Conservation (phyloP, 92 coral and sea anemone species). For the Anthopleura xanthogrammica region DNA sequence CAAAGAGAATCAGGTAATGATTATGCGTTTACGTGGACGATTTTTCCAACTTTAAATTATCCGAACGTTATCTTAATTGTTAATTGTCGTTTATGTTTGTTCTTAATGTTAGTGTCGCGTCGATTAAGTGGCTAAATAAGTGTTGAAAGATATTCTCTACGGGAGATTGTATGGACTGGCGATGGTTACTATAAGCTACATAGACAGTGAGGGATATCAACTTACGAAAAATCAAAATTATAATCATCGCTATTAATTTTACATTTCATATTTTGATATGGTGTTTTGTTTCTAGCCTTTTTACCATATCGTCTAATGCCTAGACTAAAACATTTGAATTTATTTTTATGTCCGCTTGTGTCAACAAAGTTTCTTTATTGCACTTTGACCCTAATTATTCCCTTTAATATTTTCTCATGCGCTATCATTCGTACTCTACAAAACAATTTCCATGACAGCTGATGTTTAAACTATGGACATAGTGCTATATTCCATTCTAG, state of each 20-base stretch:
- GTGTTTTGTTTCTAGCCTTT: background rate
- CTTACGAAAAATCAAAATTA: too few species aligned
- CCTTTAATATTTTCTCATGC: background rate
- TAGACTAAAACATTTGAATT: background rate
- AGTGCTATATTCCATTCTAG: too few species aligned
- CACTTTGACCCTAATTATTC: background rate
- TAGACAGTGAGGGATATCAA: too few species aligned
- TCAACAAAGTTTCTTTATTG: background rate
- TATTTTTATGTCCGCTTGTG: background rate
- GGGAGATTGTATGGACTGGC: background rate
- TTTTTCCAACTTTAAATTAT: background rate
- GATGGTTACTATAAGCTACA: too few species aligned
- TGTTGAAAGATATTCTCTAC: background rate
- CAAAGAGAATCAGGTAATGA: conserved; percentile 64
- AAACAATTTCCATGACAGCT: too few species aligned
- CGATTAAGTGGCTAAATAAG: background rate
- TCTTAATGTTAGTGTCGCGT: background rate
- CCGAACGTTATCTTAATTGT: background rate
- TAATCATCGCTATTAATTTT: too few species aligned
- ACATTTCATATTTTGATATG: too few species aligned
- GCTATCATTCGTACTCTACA: background rate
- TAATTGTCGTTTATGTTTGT: background rate
- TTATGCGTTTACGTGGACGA: too few species aligned
- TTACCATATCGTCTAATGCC: too few species aligned
- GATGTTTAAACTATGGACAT: too few species aligned